phyloP scores from a whole-genome alignment of 2,113 vertebrate genomes.

The Tetrax tetrax region DNA sequence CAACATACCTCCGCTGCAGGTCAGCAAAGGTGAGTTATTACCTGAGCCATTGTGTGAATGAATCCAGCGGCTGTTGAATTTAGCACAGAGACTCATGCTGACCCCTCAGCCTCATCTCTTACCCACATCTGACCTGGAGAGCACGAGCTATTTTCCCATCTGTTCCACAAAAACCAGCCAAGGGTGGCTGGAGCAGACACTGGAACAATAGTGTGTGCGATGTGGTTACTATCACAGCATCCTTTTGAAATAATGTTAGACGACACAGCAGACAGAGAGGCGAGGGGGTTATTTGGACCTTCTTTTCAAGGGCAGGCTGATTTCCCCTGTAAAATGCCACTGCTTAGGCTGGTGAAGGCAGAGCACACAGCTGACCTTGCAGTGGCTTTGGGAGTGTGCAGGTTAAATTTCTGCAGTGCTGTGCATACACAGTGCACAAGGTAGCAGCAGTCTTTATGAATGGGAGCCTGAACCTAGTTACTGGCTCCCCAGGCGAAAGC shows the following conservation, averaged over 20 bases:
- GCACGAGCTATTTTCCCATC: not conserved
- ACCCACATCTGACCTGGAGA: not conserved
- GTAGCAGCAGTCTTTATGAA: not conserved
- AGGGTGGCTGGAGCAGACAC: accelerated
- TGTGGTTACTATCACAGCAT: not conserved
- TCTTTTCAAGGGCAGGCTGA: not conserved
- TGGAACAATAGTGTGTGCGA: not conserved
- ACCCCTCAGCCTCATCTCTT: not conserved
- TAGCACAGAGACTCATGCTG: not conserved
- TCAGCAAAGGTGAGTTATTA: not conserved
- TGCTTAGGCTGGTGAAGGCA: not conserved
- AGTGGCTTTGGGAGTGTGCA: not conserved
- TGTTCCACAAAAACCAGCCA: not conserved
- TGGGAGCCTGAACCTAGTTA: not conserved
- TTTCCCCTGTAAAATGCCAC: not conserved
- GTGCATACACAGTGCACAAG: accelerated
- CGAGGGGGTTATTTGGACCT: not conserved
- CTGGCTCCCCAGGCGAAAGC: not conserved
- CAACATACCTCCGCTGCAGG: not conserved
- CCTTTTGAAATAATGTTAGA: not conserved
- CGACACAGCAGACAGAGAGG: not conserved
- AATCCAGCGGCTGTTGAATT: accelerated
- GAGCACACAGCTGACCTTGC: not conserved
- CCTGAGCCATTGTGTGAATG: not conserved
- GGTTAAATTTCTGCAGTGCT: not conserved